Evolutionary conservation across 2,797 vertebrate genomes (phyloP), one percentile per base, ranked within the genome.

Genomic region (Pipistrellus pipistrellus): DNA sequence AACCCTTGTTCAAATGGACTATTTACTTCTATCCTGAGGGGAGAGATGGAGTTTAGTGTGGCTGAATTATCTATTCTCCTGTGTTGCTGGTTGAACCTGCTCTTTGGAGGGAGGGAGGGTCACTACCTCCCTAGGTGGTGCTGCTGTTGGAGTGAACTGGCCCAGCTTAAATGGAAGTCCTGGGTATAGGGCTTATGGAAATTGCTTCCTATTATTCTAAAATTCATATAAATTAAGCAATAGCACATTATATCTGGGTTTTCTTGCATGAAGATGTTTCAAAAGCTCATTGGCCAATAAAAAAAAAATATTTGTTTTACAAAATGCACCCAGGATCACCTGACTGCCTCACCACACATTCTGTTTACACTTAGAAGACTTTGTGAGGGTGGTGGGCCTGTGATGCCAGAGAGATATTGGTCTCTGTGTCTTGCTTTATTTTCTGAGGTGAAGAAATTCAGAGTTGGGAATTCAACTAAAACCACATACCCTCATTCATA

Each of bases 1-100:
- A 76, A 84, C 86, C 84, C 66, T 3, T 23, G 25, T 66, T 88
- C 78, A 85, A 9, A 64, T 57, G 35, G 18, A 66, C 64, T 68
- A 12, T 81, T 86, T 90, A 75, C 66, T 85, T 91, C n/a, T 53
- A 44, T 88, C 85, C 69, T 62, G 57, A 72, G 69, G 62, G 77
- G 10, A 85, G 17, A 68, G n/a, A 17, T 35, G 87, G 57, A 6
- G 20, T 35, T 89, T 41, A 69, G 77, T 30, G 0, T 35, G 75
- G 35, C 64, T 95, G 75, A 92, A 76, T 66, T 44, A 32, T 71
- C n/a, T 32, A 17, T 66, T 66, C 15, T 7, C 57, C 30, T 32
- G 30, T 18, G 13, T 51, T 88, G 62, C 41, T 62, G 88, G 91
- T 69, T 13, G 59, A 64, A 18, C 94, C 68, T 77, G 17, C n/a